Percentiles rank a stretch among this genome's conserved stretches.
Evolutionary conservation across 2,888 invertebrate species (phyloP).

Genomic region (Tanypteryx hageni): DNA sequence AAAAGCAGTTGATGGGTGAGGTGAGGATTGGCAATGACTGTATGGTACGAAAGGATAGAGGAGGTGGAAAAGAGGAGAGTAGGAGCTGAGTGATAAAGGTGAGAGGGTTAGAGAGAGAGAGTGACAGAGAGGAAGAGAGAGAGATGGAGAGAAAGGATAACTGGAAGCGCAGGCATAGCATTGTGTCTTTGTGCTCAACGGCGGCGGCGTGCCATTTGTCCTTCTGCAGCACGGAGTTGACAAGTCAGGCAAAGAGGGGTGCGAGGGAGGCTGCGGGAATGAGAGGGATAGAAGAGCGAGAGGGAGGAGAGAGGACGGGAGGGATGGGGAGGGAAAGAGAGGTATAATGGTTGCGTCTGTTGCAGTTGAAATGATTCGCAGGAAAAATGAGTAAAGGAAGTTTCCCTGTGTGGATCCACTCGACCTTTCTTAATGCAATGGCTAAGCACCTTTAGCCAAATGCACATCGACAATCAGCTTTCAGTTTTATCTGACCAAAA

Average conservation of each 20-base stretch:
- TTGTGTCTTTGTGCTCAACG: not conserved
- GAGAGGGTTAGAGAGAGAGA: not conserved
- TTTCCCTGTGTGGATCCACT: not conserved
- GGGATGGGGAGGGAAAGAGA: not conserved
- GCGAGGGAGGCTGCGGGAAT: no score
- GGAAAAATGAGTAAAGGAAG: not conserved
- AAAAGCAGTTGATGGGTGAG: no score
- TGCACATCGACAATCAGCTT: not conserved
- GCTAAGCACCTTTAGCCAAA: not conserved
- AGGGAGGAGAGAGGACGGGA: no score
- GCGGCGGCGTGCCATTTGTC: constrained; percentile 15
- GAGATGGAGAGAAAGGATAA: not conserved
- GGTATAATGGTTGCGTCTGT: not conserved
- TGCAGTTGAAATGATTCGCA: not conserved
- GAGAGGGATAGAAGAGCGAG: no score
- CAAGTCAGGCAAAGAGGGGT: not conserved
- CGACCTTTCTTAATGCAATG: constrained; percentile 4
- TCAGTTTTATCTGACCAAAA: constrained; percentile 10
- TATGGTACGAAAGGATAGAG: no score
- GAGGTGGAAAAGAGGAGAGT: no score
- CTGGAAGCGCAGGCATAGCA: not conserved
- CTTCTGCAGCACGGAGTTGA: not conserved
- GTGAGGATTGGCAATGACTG: no score
- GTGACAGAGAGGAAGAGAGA: not conserved
- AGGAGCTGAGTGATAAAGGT: no score